Base-by-base conservation (phyloP, 2,888 invertebrate species). In the Agrenia bidenticulata region DNA sequence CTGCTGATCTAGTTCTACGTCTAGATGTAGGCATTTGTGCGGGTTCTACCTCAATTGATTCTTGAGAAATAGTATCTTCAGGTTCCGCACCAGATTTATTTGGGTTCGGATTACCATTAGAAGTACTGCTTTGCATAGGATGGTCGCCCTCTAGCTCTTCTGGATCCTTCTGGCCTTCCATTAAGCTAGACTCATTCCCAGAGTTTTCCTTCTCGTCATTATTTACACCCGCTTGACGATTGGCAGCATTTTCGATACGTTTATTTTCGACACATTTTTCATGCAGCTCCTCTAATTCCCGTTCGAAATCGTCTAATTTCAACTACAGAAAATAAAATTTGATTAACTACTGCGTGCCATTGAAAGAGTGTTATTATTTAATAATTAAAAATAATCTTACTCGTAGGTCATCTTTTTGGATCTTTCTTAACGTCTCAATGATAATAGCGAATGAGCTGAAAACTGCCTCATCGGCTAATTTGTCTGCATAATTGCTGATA, bases 271-370 rank as follows among this genome's bases (percentile, higher is more conserved):
- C 61, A 32, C 73, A 73, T 42, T 73, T 73, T 1, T 41, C 61
- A 5, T 60, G 61, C 13, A 59, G 26, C 11, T 69, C 70, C 11
- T 67, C 51, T 17, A 73, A 23, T 23, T 73, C 69, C 54, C 68
- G 66, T 26, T 73, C 70, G 64, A 59, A 73, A 24, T 69, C 73
- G 1, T 73, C 73, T 11, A 73, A 45, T 59, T 55, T 73, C 5
- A 51, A 55, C 73, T 73, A 41, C 21, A 56, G 26, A 57, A 4
- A 45, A 15, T 17, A 24, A 32, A 27, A 41, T 50, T 21, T 21
- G 13, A 32, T 11, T 61, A 17, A 37, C 19, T 26, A 24, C 9
- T 32, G 32, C 32, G 32, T 7, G 19, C 5, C 26, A 17, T 17
- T n/a, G n/a, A n/a, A n/a, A 13, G 4, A 23, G 19, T 19, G 5